Evolutionary conservation across 1,140 invertebrate genomes (phyloP).

Genomic region (Zelostemma sp.): DNA sequence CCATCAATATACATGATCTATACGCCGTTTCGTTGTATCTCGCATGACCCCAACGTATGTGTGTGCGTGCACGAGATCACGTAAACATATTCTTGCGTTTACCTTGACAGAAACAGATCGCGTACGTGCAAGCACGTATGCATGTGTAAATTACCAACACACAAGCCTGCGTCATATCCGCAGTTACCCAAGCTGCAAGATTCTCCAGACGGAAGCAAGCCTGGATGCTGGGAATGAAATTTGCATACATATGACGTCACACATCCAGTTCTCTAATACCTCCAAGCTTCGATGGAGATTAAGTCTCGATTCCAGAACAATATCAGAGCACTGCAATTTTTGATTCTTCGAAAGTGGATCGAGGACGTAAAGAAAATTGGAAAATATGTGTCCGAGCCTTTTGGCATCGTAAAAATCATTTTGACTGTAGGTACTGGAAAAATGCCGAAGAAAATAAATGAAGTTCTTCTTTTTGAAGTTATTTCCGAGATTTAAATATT

Average conservation of each 20-base stretch:
- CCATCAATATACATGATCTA: slow-evolving; percentile 65
- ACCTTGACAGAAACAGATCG: slow-evolving; percentile 18
- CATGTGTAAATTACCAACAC: slow-evolving; percentile 34
- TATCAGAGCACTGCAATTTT: background rate
- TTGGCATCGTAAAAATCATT: too few relatives aligned
- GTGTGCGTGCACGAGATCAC: slow-evolving; percentile 9
- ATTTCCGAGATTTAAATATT: too few relatives aligned
- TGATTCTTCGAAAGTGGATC: too few relatives aligned
- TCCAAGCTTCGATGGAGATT: slow-evolving; percentile 62
- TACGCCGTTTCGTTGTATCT: slow-evolving; percentile 49
- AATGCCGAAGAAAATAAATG: too few relatives aligned
- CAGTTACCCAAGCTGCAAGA: slow-evolving; percentile 58
- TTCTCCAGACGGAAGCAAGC: slow-evolving; percentile 56
- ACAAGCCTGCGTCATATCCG: slow-evolving; percentile 49
- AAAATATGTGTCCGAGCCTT: too few relatives aligned
- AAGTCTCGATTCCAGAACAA: slow-evolving; percentile 55
- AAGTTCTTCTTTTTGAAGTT: too few relatives aligned
- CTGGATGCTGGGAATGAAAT: slow-evolving; percentile 53
- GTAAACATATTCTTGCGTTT: slow-evolving; percentile 28
- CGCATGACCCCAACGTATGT: slow-evolving; percentile 20
- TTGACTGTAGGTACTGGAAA: too few relatives aligned
- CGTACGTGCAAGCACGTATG: slow-evolving; percentile 25
- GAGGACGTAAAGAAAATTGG: too few relatives aligned
- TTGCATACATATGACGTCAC: slow-evolving; percentile 68
- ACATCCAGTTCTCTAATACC: slow-evolving; percentile 63